Base-by-base conservation (phyloP, 2,797 vertebrate genomes). In the Galago senegalensis region DNA sequence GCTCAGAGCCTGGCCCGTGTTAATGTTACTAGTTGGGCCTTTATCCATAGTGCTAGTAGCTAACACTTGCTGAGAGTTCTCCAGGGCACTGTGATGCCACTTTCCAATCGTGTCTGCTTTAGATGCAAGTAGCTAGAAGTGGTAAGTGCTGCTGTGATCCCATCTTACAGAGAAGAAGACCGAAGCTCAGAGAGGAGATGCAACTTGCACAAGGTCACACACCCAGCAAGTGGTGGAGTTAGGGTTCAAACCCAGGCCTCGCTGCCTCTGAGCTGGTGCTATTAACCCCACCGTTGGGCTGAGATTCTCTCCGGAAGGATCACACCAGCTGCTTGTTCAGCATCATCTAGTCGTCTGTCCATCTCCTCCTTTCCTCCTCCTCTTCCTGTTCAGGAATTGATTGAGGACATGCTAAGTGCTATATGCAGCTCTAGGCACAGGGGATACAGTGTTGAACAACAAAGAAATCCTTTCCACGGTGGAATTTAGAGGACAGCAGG, bases 151-250 rank as follows among this genome's bases (percentile, higher is more conserved):
- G 11, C 85, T 31, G 1, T 1, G 27, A 25, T n/a, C 72, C 84
- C 25, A 0, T 77, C 85, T 85, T 40, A 60, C 46, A 25, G 82
- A 83, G 80, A 23, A 61, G 88, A 63, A 80, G 23, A 31, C 29
- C 5, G 34, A 46, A 46, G 75, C 85, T 91, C 94, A 73, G 79
- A 90, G 88, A 84, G 60, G 87, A 76, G 34, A 56, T 37, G 21
- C 1, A 1, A 7, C 76, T 92, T 56, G 12, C 7, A 65, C 43
- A 23, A 29, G 73, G 77, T 83, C 27, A 8, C 86, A 83, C 82
- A 67, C 86, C 83, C 67, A 17, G 70, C 0, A 4, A 76, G 34
- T 21, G 31, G n/a, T 29, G 7, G 80, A 53, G 58, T 60, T 17
- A 9, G 65, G 79, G 49, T 13, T 12, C 11, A 0, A 43, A 37